phyloP scores from a whole-genome alignment of 2,113 vertebrate genomes.

The Prionailurus bengalensis region DNA sequence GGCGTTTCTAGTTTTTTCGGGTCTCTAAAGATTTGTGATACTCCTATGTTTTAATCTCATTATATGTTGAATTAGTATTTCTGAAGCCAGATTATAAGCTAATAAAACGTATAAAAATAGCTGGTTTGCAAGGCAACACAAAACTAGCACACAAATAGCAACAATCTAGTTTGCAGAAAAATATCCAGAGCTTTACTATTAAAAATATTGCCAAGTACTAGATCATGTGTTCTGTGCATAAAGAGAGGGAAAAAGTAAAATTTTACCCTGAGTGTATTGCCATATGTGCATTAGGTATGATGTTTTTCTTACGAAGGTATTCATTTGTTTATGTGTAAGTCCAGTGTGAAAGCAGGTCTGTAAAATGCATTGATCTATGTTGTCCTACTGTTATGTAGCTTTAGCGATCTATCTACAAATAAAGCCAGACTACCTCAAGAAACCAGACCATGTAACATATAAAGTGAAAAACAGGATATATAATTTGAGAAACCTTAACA shows the following conservation, averaged over 20 bases:
- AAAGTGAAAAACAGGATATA: not conserved
- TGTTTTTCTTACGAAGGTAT: not conserved
- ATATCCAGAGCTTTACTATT: not conserved
- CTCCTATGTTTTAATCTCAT: not conserved
- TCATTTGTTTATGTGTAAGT: not conserved
- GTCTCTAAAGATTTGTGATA: not conserved
- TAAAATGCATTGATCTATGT: not conserved
- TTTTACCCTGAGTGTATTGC: not conserved
- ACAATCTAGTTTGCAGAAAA: not conserved
- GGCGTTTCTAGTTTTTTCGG: not conserved
- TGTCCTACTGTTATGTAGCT: not conserved
- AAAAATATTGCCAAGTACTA: not conserved
- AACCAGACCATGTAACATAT: not conserved
- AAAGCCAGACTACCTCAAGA: not conserved
- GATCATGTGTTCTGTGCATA: not conserved
- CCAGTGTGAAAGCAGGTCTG: not conserved
- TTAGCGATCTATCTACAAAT: not conserved
- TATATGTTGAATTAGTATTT: not conserved
- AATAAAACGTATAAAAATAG: not conserved
- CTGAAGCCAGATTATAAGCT: not conserved
- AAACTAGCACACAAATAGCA: not conserved
- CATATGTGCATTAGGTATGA: not conserved
- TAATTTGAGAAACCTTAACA: not conserved
- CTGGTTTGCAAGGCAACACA: not conserved
- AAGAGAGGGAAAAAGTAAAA: not conserved